Base-by-base conservation (phyloP, 2,888 invertebrate species). In the Drosophila antonietae region DNA sequence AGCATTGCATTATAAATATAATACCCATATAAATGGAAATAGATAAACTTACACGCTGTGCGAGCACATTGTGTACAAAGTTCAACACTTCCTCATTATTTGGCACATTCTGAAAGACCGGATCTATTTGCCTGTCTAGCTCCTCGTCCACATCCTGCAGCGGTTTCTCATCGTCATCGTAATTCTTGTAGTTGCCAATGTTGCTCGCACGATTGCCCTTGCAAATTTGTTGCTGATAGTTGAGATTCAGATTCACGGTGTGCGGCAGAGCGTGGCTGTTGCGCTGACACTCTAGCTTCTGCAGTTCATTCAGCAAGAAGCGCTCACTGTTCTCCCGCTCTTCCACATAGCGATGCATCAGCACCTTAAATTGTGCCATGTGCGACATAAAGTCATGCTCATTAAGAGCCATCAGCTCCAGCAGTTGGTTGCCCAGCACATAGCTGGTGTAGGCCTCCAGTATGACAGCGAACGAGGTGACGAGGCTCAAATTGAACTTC, bases 131-230 rank as follows among this genome's bases (percentile, higher is more conserved):
- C 0, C 84, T 66, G 37, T 80, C 79, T 5, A 74, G 56, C 52
- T 89, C 88, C 8, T 83, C 89, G 35, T 90, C 75, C 4, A 75
- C 60, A 49, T 78, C 77, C 8, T 70, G 46, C 18, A 56, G 41
- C 0, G 72, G 81, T 18, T 81, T 86, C 39, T 81, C 86, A 28
- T 78, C 80, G 49, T 89, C 90, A 49, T 91, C 90, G 4, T 74
- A 84, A 61, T 89, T 90, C 60, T 91, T 90, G 66, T 89, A 90
- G 72, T 91, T 87, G 1, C 89, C 91, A 65, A 91, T 90, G 41
- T 91, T 91, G 57, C 91, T 90, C 52, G 90, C 81, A 2, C 92
- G 90, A 73, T 91, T 91, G 6, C 91, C 91, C 56, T 91, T 91
- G 68, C 91, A 91, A 39, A 91, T 89, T 68, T 90, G 91, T 37